Percentiles rank a stretch among this genome's conserved stretches.
Evolutionary conservation across 2,113 vertebrate genomes (phyloP).

Genomic region (Uria lomvia): DNA sequence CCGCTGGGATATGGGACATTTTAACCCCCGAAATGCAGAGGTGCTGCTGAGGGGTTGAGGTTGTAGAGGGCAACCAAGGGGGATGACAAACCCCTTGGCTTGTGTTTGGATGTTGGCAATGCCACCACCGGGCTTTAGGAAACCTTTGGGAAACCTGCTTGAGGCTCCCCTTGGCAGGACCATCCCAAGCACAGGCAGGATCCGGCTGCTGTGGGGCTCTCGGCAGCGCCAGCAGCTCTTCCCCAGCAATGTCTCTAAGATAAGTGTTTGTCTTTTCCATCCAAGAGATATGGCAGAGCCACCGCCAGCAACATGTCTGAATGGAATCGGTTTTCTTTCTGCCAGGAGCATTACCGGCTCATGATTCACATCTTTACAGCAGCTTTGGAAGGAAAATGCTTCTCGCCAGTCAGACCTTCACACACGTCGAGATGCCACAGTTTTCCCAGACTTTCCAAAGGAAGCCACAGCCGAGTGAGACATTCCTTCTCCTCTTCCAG

Average conservation of each 20-base stretch:
- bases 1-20: background rate
- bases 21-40: background rate
- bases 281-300: background rate
- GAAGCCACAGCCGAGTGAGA: slow-evolving; percentile 25
- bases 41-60: accelerated
- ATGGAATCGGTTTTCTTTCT: background rate
- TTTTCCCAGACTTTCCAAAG: slow-evolving; percentile 54
- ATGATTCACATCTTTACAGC: slow-evolving; percentile 53
- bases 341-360: slow-evolving; percentile 33
- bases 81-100: background rate
- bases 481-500: slow-evolving; percentile 51
- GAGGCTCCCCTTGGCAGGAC: background rate
- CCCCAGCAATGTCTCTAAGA: background rate
- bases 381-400: slow-evolving; percentile 42
- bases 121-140: accelerated
- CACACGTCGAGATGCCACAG: background rate
- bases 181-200: background rate
- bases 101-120: no score
- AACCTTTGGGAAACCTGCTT: background rate
- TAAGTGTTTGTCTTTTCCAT: slow-evolving; percentile 6
- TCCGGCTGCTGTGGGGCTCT: accelerated
- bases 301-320: background rate
- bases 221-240: background rate
- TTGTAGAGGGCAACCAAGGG: background rate
- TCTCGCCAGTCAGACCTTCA: background rate